Evolutionary conservation across 2,888 invertebrate genomes (phyloP).

Genomic region (Patella depressa): DNA sequence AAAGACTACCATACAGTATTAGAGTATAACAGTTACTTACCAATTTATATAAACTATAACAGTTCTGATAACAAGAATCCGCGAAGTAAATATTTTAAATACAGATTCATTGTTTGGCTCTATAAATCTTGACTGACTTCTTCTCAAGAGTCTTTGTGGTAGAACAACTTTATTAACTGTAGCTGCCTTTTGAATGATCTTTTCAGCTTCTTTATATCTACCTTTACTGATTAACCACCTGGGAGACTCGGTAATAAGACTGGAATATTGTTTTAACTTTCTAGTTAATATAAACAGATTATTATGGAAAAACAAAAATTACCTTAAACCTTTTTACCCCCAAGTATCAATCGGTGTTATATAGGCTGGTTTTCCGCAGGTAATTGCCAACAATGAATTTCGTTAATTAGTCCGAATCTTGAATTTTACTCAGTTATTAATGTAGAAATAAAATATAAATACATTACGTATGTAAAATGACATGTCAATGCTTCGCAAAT

Average conservation of each 20-base stretch:
- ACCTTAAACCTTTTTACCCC: no score
- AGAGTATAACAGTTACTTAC: neutral
- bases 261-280: slow-evolving; percentile 12
- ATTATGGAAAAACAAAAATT: no score
- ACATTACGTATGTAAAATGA: no score
- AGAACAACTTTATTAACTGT: slow-evolving; percentile 40
- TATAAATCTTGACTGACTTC: neutral
- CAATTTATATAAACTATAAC: neutral
- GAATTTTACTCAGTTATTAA: no score
- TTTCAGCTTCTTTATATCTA: slow-evolving; percentile 42
- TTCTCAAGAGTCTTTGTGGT: slow-evolving; percentile 37
- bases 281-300: no score
- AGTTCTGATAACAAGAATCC: neutral
- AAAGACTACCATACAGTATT: no score
- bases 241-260: slow-evolving; percentile 51
- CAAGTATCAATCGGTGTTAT: no score
- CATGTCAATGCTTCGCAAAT: no score
- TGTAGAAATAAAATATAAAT: no score
- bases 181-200: slow-evolving; percentile 43
- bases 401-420: no score
- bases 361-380: no score
- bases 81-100: neutral
- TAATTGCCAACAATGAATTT: no score
- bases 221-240: slow-evolving; percentile 47
- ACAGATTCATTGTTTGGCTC: neutral